Base-by-base conservation (phyloP, 2,797 vertebrate species). In the Setipinna tenuifilis region DNA sequence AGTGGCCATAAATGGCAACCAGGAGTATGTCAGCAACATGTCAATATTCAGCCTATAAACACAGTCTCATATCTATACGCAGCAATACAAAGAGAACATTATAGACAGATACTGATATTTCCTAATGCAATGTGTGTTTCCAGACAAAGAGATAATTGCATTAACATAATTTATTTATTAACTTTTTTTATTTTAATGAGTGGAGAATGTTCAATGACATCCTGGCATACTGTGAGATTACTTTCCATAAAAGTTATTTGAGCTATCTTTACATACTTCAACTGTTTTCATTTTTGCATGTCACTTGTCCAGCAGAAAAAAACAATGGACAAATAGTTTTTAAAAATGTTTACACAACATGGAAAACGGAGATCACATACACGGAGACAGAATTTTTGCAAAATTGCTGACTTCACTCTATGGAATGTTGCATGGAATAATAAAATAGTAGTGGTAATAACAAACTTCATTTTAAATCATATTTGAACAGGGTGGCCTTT, bases 401-500 rank as follows among this genome's bases (percentile, higher is more conserved):
- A 82, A 54, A 50, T 44, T 54, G 28, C 54, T 82, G 28, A 82
- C 81, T 82, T 50, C 71, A 78, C 35, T 78, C 71, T 78, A 35
- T 41, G 71, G 35, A 57, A 54, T 82, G 81, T 82, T 80, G 84
- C 84, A 84, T 86, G 80, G 78, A 82, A 86, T 86, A 88, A 65
- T 85, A 88, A 88, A 88, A 88, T 88, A 78, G 83, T 84, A 88
- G 83, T 83, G 84, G 75, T 82, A 86, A 82, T 82, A 84, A 59
- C 85, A 84, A 85, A 87, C 83, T 82, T 81, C 82, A 68, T 86
- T 71, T 81, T 81, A 82, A 46, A 58, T 62, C 50, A 61, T 82
- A 81, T 75, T 78, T 75, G 78, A 9, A 71, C 83, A 84, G 81
- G 82, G 81, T 46, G 80, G 61, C 16, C 91, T 91, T 82, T 92